Evolutionary conservation across 2,113 vertebrate species (phyloP), one percentile per base, ranked within the genome.

Genomic region (Oreochromis aureus): DNA sequence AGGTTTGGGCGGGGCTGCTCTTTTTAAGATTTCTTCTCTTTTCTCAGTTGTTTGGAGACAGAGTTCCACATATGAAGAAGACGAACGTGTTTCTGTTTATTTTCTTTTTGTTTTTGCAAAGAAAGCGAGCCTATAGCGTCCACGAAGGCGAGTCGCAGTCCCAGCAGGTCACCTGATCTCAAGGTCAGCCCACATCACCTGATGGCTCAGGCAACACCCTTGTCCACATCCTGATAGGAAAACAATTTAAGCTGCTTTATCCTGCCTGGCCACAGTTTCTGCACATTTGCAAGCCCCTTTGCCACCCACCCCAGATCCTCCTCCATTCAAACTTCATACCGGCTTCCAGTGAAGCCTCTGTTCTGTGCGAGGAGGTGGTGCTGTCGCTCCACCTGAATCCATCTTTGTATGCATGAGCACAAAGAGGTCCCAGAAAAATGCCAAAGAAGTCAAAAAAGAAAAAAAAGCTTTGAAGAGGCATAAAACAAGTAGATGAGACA

Each of bases 391-490:
- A 13, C n/a, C 36, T 0, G 12, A 16, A 12, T 71, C 66, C n/a
- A 27, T 27, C 22, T 73, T 46, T 71, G 0, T 1, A 2, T 44
- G n/a, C 66, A 44, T 1, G 8, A 73, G 13, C 0, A 2, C 69
- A 1, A 0, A 0, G 1, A 46, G 22, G 41, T 46, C 0, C 22
- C 13, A 73, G 41, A 73, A 73, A 71, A 71, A 44, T 44, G 0
- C 7, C 39, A 44, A 73, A 2, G 15, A 44, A 27, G 22, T 73
- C 8, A 3, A 48, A 73, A 46, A 46, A 73, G 2, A 3, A 48
- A 27, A 46, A 27, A 27, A 41, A 4, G n/a, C 69, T 0, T 24
- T 0, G 0, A 73, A 73, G 15, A 73, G 41, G 24, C 0, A 2
- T 0, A 71, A 71, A 71, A 46, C 39, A 44, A 24, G 2, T 73